Evolutionary conservation across 2,113 vertebrate genomes (phyloP).

Genomic region (Amblyornis subalaris): DNA sequence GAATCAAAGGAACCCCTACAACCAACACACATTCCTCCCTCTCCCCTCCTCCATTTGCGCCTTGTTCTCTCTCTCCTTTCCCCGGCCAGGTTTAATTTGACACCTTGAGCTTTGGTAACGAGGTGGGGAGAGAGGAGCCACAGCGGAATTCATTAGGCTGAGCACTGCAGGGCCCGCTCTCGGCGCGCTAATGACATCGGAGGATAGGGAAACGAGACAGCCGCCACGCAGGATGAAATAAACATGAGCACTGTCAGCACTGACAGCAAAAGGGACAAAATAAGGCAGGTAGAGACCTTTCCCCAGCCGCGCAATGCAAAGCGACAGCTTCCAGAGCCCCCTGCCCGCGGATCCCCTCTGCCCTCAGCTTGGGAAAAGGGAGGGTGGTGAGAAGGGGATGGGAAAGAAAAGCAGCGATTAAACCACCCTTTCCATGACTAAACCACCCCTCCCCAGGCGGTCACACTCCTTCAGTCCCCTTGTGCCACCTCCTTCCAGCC

Average conservation of each 20-base stretch:
- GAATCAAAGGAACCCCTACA: background rate
- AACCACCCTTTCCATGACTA: background rate
- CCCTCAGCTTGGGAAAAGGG: background rate
- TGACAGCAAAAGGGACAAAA: conserved; percentile 89
- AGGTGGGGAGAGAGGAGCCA: conserved; percentile 82
- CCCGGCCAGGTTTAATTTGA: conserved; percentile 92
- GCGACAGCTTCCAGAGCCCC: conserved; percentile 73
- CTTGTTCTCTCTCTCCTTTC: conserved; percentile 67
- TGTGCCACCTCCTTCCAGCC: background rate
- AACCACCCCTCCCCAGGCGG: background rate
- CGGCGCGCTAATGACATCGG: conserved; percentile 92
- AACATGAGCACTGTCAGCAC: conserved; percentile 95
- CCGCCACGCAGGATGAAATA: conserved; percentile 91
- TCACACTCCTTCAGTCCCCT: conserved; percentile 8
- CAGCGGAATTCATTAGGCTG: conserved; percentile 97
- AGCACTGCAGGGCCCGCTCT: conserved; percentile 89
- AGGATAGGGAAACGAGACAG: conserved; percentile 92
- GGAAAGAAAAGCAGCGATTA: conserved; percentile 30
- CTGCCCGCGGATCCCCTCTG: background rate
- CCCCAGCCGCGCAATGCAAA: conserved; percentile 78
- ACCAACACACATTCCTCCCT: background rate
- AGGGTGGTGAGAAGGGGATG: background rate
- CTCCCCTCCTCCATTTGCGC: background rate
- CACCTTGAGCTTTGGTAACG: conserved; percentile 95
- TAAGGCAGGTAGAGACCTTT: conserved; percentile 85